Base-by-base conservation (phyloP, 2,888 invertebrate species). In the Epirrita christyi region DNA sequence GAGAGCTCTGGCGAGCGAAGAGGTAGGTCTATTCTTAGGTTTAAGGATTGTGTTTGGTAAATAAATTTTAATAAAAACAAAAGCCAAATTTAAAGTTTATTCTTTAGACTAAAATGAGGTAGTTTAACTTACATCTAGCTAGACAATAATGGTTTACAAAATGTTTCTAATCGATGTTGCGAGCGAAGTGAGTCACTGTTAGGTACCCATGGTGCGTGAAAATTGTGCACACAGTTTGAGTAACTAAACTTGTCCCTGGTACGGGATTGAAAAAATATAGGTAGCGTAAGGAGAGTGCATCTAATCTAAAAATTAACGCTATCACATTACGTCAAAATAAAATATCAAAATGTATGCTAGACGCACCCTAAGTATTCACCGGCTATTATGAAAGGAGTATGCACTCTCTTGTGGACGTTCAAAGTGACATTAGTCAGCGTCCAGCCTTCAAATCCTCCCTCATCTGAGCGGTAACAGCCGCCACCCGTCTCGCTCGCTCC, bases 381-480 rank as follows among this genome's bases (percentile, higher is more conserved):
- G n/a, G n/a, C n/a, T n/a, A n/a, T n/a, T n/a, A n/a, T n/a, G n/a
- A n/a, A n/a, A n/a, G n/a, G n/a, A n/a, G n/a, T n/a, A n/a, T n/a
- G n/a, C n/a, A n/a, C n/a, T n/a, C n/a, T n/a, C n/a, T n/a, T n/a
- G n/a, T n/a, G n/a, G n/a, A n/a, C n/a, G n/a, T n/a, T n/a, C n/a
- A n/a, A n/a, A n/a, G n/a, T n/a, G n/a, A n/a, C n/a, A n/a, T n/a
- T n/a, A n/a, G 21, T 21, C 21, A 21, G 47, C 2, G 43, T 28
- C 73, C 66, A 0, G 47, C 52, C 4, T 69, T 66, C 2, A 89
- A 72, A 4, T 79, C 79, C 0, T 88, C 85, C n/a, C 90, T 67
- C 67, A 89, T 71, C 46, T 75, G 76, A 28, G 80, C 76, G 0
- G 89, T 85, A 7, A 84, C 32, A 0, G 71, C 76, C 0, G 91